phyloP scores from a whole-genome alignment of 2,888 invertebrate species.

The Selenia dentaria region DNA sequence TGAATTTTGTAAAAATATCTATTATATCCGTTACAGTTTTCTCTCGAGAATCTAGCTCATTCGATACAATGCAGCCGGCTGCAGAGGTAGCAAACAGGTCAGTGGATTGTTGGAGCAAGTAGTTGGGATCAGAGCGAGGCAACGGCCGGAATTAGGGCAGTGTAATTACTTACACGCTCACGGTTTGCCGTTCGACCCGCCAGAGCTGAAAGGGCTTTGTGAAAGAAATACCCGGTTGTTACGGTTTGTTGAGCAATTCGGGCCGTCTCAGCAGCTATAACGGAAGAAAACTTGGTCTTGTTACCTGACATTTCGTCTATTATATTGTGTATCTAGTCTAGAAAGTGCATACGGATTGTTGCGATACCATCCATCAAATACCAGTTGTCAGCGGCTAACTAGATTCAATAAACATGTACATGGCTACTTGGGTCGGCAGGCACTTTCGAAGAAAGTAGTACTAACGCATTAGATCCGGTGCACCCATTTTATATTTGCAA shows the following conservation, averaged over 20 bases:
- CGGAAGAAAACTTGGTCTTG: constrained; percentile 20
- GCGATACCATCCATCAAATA: constrained; percentile 21
- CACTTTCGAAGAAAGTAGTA: constrained; percentile 35
- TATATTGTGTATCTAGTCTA: constrained; percentile 15
- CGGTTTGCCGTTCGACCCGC: constrained; percentile 50
- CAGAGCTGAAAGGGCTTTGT: constrained; percentile 67
- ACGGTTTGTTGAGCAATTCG: constrained; percentile 62
- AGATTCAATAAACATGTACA: constrained; percentile 24
- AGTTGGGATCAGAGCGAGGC: constrained; percentile 47
- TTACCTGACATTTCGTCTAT: constrained; percentile 29
- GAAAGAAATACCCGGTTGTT: constrained; percentile 54
- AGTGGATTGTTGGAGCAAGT: constrained; percentile 35
- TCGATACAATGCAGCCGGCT: constrained; percentile 39
- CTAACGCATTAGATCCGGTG: constrained; percentile 17
- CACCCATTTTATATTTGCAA: constrained; percentile 16
- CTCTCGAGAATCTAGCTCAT: constrained; percentile 32
- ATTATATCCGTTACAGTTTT: constrained; percentile 22
- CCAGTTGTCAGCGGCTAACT: constrained; percentile 20
- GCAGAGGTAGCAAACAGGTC: constrained; percentile 52
- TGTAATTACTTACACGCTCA: constrained; percentile 68
- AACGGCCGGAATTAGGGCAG: constrained; percentile 65
- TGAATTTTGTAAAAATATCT: too few relatives aligned
- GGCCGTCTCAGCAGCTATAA: constrained; percentile 28
- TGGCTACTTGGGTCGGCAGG: constrained; percentile 9
- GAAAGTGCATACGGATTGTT: constrained; percentile 17